Base-by-base conservation (phyloP, 2,113 vertebrate genomes). In the Setophaga petechia region DNA sequence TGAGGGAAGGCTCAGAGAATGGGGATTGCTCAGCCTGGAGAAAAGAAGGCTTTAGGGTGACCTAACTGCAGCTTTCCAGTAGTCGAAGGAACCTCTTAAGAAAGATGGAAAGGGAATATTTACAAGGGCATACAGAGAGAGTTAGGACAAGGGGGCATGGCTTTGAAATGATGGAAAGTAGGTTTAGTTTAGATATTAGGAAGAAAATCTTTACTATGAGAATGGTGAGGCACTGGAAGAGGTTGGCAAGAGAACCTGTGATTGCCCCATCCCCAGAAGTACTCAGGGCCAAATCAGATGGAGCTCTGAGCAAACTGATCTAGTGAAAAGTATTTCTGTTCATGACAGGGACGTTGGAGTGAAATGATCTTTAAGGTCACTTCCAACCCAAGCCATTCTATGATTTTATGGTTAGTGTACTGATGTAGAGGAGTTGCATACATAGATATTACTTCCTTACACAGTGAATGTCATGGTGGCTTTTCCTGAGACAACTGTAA, bases 321-420 rank as follows among this genome's bases (percentile, higher is more conserved):
- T n/a, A 75, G 13, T 30, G n/a, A 37, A 30, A 67, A 37, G 22
- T 15, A 23, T 30, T 31, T 51, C 52, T 74, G 18, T 37, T 20
- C 37, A 44, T 17, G 54, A n/a, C 62, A 75, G 16, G 7, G 11
- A 31, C 0, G 0, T 3, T 39, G 24, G 28, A 59, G 52, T 6
- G 6, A 54, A 37, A 46, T 8, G 0, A 46, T 25, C 33, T 75
- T 52, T 44, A 67, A 52, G 7, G 33, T 17, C 13, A 43, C 6
- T 61, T 52, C 20, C 12, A 74, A 75, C 3, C 2, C 46, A 82
- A 74, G 23, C 12, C 9, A n/a, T 61, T 46, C 12, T 23, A 27
- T 15, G 59, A 51, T 65, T 80, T 63, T 52, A 24, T 74, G 37
- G 24, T 58, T 51, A 51, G 27, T 15, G 23, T 23, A 58, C 22